Base-by-base conservation (phyloP, 2,113 vertebrate genomes). In the Syngnathus typhle region DNA sequence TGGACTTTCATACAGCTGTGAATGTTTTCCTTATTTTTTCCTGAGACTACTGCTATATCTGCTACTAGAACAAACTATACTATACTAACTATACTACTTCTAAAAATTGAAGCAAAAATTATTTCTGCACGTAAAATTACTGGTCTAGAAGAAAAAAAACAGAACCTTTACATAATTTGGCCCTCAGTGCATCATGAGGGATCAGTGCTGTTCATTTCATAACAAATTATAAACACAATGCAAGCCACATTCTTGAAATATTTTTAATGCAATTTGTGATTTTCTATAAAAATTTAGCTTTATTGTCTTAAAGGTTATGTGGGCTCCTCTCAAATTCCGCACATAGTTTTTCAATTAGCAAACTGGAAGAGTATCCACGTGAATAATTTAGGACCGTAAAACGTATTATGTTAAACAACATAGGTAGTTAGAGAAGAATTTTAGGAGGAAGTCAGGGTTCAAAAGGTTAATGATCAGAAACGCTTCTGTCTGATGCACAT, bases 381-480 rank as follows among this genome's bases (percentile, higher is more conserved):
- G 46, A 37, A n/a, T 19, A 16, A 37, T 49, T 49, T 12, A 5
- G 47, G 16, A 11, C 32, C 51, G 27, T n/a, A 54, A 54, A 43
- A 55, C 4, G 13, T 18, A 54, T 67, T 70, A 61, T 64, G 11
- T 60, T 6, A 64, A 61, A 65, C 38, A 60, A 65, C 15, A 63
- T 32, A 59, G 4, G 19, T 23, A 44, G 27, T 71, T 39, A 16
- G 27, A 59, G 13, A 60, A 21, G 43, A 49, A 74, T 65, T 19
- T 60, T 49, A 60, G 51, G 32, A 75, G 69, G 73, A 72, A 79
- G 78, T 79, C 60, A 8, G 67, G 51, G 74, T 75, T 79, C 71
- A 71, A 27, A 37, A 70, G 71, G 71, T 83, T 77, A 79, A 82
- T 67, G 74, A 68, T 18, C 9, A 73, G 38, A 71, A 72, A 69